Conservation (phyloP, 2,888 invertebrate genomes). For the Cephus pygmeus region DNA sequence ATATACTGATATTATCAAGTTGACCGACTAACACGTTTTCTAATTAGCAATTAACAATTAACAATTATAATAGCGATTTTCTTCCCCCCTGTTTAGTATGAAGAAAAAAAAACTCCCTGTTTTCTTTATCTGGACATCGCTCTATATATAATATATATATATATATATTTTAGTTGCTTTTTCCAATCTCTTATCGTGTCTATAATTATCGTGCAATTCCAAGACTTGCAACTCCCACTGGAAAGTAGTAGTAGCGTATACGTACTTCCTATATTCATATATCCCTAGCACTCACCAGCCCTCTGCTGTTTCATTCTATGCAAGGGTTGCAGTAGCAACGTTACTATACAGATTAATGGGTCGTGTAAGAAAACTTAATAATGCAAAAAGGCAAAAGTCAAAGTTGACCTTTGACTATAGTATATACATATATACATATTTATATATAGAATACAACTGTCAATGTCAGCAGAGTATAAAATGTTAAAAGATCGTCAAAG, state of each 20-base stretch:
- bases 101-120: not conserved
- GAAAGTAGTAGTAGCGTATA: too few species aligned
- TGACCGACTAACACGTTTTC: conserved; percentile 44
- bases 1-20: conserved; percentile 30
- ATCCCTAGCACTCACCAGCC: too few species aligned
- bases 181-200: too few species aligned
- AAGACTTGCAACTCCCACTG: too few species aligned
- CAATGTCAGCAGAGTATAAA: conserved; percentile 21
- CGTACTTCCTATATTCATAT: too few species aligned
- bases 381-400: conserved; percentile 21
- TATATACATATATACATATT: conserved; percentile 17
- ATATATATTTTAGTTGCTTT: too few species aligned
- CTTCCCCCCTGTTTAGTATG: conserved; percentile 16
- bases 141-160: not conserved
- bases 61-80: conserved; percentile 10
- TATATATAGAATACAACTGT: conserved; percentile 16
- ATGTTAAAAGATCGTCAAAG: conserved; percentile 23
- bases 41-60: conserved; percentile 45
- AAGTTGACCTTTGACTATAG: conserved; percentile 18
- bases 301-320: too few species aligned
- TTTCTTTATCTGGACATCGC: not conserved
- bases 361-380: not conserved
- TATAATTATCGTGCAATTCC: too few species aligned
- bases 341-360: too few species aligned
- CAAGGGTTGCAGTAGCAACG: too few species aligned